phyloP scores from a whole-genome alignment of 2,888 invertebrate species.

The Megastigmus dorsalis region DNA sequence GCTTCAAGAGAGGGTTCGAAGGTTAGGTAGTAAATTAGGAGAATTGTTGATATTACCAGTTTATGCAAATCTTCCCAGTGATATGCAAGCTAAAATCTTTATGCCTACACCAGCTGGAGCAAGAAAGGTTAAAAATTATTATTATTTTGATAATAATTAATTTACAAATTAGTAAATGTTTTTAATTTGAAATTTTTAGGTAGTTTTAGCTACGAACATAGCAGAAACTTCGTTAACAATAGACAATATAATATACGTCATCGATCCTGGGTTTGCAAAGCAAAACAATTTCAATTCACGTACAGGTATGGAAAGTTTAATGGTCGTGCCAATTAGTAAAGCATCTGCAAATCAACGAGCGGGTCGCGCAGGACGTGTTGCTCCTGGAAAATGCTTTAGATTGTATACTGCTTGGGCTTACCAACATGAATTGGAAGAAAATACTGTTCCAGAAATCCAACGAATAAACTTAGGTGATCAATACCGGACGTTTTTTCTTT shows the following conservation, averaged over 20 bases:
- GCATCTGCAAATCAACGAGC: slow-evolving; percentile 98
- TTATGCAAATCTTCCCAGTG: slow-evolving; percentile 98
- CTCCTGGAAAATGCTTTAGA: slow-evolving; percentile 98
- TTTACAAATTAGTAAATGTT: neutral
- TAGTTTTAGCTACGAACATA: slow-evolving; percentile 98
- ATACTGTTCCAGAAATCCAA: slow-evolving; percentile 98
- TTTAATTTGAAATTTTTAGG: slow-evolving; percentile 74
- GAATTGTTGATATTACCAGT: slow-evolving; percentile 96
- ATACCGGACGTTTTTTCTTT: neutral
- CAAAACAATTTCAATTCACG: slow-evolving; percentile 98
- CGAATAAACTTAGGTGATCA: slow-evolving; percentile 88
- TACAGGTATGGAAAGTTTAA: slow-evolving; percentile 98
- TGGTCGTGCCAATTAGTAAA: slow-evolving; percentile 99
- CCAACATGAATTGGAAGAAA: slow-evolving; percentile 98
- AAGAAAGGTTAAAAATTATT: slow-evolving; percentile 79
- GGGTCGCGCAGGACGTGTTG: slow-evolving; percentile 91
- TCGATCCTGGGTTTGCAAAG: slow-evolving; percentile 99
- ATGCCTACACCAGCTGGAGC: slow-evolving; percentile 97
- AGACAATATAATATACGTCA: slow-evolving; percentile 98
- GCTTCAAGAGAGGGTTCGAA: slow-evolving; percentile 91
- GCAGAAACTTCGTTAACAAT: slow-evolving; percentile 99
- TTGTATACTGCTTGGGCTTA: slow-evolving; percentile 99
- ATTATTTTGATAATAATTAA: neutral
- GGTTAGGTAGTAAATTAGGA: slow-evolving; percentile 93
- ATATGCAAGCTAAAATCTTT: slow-evolving; percentile 99